Percentiles rank a stretch among this genome's conserved stretches.
These are phyloP conservation scores for Apogon hyalosoma DNA, from an alignment of 2,797 vertebrate genomes.

Conservation along the genomic window DNA sequence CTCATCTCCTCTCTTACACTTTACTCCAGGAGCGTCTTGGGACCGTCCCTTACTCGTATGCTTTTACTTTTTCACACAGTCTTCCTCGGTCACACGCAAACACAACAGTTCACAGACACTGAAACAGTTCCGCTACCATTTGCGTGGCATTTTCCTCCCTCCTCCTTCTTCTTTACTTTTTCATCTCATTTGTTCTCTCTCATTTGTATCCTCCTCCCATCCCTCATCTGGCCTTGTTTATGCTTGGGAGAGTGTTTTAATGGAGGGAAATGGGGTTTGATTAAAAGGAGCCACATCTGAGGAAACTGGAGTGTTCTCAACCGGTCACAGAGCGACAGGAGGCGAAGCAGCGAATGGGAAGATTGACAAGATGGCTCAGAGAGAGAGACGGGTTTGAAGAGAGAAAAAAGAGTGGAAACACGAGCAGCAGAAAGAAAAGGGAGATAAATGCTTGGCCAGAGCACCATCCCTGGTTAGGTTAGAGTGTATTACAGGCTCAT, in stretches of 20 bases:
- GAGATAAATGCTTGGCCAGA: constrained; percentile 21
- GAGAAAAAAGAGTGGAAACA: constrained; percentile 24
- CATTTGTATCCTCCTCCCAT: constrained; percentile 43
- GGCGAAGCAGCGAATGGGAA: constrained; percentile 38
- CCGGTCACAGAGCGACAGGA: constrained; percentile 45
- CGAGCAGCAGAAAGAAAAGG: constrained; percentile 6
- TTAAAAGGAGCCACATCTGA: constrained; percentile 71
- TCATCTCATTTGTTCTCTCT: constrained; percentile 58
- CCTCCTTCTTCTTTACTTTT: constrained; percentile 27
- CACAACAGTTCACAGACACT: constrained; percentile 5
- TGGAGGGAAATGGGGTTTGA: constrained; percentile 69
- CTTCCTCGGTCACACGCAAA: constrained; percentile 24
- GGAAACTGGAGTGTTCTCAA: constrained; percentile 54
- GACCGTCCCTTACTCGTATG: constrained; percentile 41
- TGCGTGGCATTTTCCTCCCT: neutral
- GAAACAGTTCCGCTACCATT: constrained; percentile 7
- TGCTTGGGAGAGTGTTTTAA: constrained; percentile 71
- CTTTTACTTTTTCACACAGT: constrained; percentile 34
- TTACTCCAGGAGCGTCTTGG: constrained; percentile 65
- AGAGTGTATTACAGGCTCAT: constrained; percentile 33
- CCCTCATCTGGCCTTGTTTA: constrained; percentile 58
- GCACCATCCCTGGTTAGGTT: constrained; percentile 29
- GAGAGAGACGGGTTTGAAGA: constrained; percentile 14
- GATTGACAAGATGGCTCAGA: constrained; percentile 63
- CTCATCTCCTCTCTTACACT: constrained; percentile 56